These are phyloP conservation scores for Drosophila kokeensis DNA, from an alignment of 2,888 invertebrate genomes.

Conservation along the genomic window DNA sequence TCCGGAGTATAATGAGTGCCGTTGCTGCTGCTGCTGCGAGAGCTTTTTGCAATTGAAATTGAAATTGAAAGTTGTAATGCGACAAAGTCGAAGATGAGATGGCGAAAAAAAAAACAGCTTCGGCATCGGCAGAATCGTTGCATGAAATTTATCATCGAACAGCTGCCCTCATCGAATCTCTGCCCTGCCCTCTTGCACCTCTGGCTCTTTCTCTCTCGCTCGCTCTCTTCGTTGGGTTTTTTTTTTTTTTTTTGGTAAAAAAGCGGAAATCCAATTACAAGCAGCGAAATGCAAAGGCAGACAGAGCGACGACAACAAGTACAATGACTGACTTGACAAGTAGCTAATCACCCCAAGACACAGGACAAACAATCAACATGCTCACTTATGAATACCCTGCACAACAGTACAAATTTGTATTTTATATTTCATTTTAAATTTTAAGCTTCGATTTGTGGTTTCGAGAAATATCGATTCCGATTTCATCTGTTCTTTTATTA, in stretches of 20 bases:
- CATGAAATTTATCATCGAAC: slow-evolving; percentile 52
- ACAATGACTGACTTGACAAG: slow-evolving; percentile 52
- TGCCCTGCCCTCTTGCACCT: slow-evolving; percentile 15
- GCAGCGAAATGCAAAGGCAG: slow-evolving; percentile 62
- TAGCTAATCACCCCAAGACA: slow-evolving; percentile 19
- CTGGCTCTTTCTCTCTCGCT: slow-evolving; percentile 5
- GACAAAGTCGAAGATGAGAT: slow-evolving; percentile 17
- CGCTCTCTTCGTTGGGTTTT: slow-evolving; percentile 4
- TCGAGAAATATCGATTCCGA: neutral
- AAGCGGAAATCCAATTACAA: slow-evolving; percentile 77
- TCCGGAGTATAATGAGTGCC: slow-evolving; percentile 53
- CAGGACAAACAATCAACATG: slow-evolving; percentile 6
- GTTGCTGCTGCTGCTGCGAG: slow-evolving; percentile 21
- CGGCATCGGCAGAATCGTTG: slow-evolving; percentile 26
- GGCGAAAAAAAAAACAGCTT: neutral
- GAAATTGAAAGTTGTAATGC: slow-evolving; percentile 76
- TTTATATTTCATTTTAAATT: neutral
- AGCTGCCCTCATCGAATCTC: slow-evolving; percentile 29
- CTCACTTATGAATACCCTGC: neutral
- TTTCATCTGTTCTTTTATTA: neutral
- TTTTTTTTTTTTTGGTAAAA: slow-evolving; percentile 59
- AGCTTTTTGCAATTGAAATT: slow-evolving; percentile 75
- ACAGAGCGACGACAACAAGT: slow-evolving; percentile 63
- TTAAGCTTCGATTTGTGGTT: neutral
- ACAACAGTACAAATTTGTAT: neutral